These are phyloP conservation scores for Hydrochoerus hydrochaeris DNA, from an alignment of 2,113 vertebrate species.

Conservation along the genomic window DNA sequence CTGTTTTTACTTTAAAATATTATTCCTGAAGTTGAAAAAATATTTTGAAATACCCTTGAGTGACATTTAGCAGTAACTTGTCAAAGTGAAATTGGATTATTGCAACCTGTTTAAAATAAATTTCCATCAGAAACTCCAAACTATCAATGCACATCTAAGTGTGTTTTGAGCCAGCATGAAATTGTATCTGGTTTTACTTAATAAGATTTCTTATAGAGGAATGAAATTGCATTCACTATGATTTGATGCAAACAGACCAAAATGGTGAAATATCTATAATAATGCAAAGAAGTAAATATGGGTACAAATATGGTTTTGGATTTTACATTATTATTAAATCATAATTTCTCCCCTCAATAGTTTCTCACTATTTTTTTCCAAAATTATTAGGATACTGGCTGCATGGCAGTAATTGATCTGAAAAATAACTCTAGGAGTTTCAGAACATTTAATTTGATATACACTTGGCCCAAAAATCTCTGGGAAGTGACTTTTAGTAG, in stretches of 20 bases:
- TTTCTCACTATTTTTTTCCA: not conserved
- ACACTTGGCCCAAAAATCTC: not conserved
- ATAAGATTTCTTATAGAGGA: constrained; percentile 54
- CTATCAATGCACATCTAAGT: constrained; percentile 40
- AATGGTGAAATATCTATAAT: constrained; percentile 38
- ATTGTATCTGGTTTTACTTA: constrained; percentile 58
- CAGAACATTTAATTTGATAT: not conserved
- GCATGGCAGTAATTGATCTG: not conserved
- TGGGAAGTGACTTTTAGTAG: not conserved
- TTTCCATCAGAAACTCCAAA: constrained; percentile 62
- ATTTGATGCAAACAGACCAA: constrained; percentile 61
- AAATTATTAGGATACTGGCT: not conserved
- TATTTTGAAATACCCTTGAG: constrained; percentile 48
- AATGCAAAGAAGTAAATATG: not conserved
- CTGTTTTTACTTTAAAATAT: constrained; percentile 53
- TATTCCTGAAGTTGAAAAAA: constrained; percentile 38
- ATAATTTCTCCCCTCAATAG: not conserved
- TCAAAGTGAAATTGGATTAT: constrained; percentile 72
- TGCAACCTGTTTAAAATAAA: constrained; percentile 59
- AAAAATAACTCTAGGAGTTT: not conserved
- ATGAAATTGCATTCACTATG: constrained; percentile 29
- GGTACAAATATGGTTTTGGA: not conserved
- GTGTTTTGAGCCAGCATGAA: constrained; percentile 47
- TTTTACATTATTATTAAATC: not conserved
- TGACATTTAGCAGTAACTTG: constrained; percentile 71